These are phyloP conservation scores for Bathynomus jamesi DNA, from an alignment of 1,140 invertebrate genomes.

Conservation along the genomic window DNA sequence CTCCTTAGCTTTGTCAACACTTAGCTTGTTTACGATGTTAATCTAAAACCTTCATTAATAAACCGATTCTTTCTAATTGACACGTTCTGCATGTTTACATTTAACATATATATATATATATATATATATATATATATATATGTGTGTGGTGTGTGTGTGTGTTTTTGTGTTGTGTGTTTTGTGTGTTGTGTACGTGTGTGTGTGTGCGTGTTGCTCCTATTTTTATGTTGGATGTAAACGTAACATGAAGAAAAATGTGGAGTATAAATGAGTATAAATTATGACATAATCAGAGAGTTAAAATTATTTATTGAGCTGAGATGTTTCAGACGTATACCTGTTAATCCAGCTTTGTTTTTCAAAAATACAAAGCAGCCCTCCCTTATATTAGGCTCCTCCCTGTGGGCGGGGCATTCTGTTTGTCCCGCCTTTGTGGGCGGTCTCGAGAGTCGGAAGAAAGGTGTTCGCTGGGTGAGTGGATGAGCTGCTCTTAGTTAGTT, in stretches of 20 bases:
- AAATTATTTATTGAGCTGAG: no score
- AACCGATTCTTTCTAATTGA: neutral
- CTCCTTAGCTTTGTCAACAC: neutral
- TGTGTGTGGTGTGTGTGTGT: no score
- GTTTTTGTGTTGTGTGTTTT: no score
- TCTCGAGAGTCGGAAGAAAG: neutral
- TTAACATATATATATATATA: no score
- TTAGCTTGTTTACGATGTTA: neutral
- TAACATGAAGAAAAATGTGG: neutral
- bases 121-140: neutral
- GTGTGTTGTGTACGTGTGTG: neutral
- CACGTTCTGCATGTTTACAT: no score
- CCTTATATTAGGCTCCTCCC: neutral
- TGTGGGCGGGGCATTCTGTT: neutral
- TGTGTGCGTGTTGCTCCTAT: neutral
- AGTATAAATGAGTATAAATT: neutral
- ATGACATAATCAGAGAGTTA: neutral
- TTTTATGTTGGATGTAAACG: no score
- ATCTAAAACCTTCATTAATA: neutral
- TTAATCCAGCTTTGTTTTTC: neutral
- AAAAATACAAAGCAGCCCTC: neutral
- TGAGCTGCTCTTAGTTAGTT: neutral
- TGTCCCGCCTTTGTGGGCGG: neutral
- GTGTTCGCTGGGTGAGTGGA: neutral
- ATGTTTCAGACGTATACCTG: neutral